Evolutionary conservation across 1,140 invertebrate genomes (phyloP), one percentile per base, ranked within the genome.

Genomic region (Drosophila athabasca): DNA sequence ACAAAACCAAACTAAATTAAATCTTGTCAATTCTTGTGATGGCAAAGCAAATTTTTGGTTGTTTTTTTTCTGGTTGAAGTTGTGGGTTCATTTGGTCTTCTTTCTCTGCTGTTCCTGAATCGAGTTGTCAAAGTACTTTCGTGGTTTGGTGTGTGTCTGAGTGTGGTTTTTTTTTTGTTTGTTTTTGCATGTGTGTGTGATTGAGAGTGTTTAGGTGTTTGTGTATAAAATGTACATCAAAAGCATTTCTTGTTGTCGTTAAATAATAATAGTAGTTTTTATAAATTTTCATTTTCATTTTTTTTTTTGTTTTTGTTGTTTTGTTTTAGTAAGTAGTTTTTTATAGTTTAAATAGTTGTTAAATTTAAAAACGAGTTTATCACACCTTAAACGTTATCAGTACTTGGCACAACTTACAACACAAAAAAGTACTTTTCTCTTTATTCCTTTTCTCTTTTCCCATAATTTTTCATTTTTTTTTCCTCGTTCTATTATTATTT

Each of bases 361-460:
- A 72, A 90, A 82, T 87, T 85, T 85, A 87, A 90, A 87, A 90
- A 85, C 80, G 81, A 90, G 71, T 81, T 85, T 85, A 88, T 85
- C 83, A 85, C 89, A 90, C 80, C 84, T 90, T 90, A 89, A 90
- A 85, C 80, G 90, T 90, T 83, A 89, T 90, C 89, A 90, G 89
- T 90, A 90, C 88, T 90, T 90, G 88, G 88, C 88, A 90, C 83
- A 84, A 85, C 83, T 90, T 82, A 90, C 82, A 88, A 90, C 88
- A 90, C 70, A 89, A 89, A 88, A 83, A 88, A 88, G 83, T 88
- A 79, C 79, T 88, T 69, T 79, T 68, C 46, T 69, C 66, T 50
- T 66, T 66, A 50, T 68, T 69, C 50, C 43, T 69, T 69, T 69
- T 69, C 62, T 57, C 44, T 43, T 69, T 58, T 69, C 19, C 64